A percentile compares a stretch with the other conserved stretches of the same genome.
Evolutionary conservation across 2,797 vertebrate species (phyloP).

Genomic region (Vultur gryphus): DNA sequence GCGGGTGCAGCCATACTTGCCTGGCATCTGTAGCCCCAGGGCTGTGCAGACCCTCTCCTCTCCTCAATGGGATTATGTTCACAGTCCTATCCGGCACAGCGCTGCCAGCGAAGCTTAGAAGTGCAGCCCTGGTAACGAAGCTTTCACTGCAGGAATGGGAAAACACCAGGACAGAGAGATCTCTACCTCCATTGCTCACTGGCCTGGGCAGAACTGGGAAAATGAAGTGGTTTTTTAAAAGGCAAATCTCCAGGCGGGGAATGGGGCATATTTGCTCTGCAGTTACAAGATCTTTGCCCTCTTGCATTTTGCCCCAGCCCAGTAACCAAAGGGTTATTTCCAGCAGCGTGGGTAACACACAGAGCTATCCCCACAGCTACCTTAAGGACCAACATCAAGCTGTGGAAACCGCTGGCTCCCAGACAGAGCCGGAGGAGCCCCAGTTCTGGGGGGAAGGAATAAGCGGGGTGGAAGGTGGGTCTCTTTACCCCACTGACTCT

Average conservation of each 20-base stretch:
- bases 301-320: background rate
- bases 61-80: background rate
- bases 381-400: background rate
- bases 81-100: background rate
- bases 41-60: background rate
- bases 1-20: background rate
- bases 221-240: accelerated
- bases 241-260: background rate
- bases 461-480: background rate
- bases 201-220: background rate
- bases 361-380: background rate
- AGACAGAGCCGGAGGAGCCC: background rate
- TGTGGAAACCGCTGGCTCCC: background rate
- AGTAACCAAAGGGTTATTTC: background rate
- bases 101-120: background rate
- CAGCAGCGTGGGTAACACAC: background rate
- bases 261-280: background rate
- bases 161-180: background rate
- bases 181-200: accelerated
- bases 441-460: background rate
- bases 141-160: background rate
- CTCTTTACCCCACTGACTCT: background rate
- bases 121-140: constrained; percentile 19
- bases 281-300: background rate
- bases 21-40: background rate